Evolutionary conservation across 1,140 invertebrate species (phyloP).

Genomic region (Drosophila setifemur): DNA sequence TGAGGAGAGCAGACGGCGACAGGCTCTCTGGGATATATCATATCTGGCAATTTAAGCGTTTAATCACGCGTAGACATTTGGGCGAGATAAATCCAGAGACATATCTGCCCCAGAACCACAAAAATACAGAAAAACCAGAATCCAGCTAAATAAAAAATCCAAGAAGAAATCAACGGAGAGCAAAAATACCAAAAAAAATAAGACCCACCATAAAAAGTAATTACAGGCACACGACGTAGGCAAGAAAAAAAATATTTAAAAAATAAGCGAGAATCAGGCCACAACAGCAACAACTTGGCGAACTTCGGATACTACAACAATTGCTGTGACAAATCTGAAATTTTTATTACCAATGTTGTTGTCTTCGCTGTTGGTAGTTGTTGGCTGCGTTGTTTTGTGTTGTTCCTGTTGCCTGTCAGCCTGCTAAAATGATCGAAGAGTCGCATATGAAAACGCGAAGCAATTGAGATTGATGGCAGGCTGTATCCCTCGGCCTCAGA

Average conservation of each 20-base stretch:
- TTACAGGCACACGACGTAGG: slow-evolving; percentile 65
- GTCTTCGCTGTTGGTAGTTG: too few species aligned
- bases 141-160: slow-evolving; percentile 3
- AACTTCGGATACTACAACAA: slow-evolving; percentile 44
- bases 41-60: slow-evolving; percentile 76
- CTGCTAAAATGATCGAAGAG: slow-evolving; percentile 78
- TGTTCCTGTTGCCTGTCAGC: slow-evolving; percentile 63
- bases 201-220: slow-evolving; percentile 65
- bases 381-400: too few species aligned
- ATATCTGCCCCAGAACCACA: too few species aligned
- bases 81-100: slow-evolving; percentile 55
- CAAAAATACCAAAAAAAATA: slow-evolving; percentile 2
- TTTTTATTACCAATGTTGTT: slow-evolving; percentile 67
- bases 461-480: slow-evolving; percentile 78
- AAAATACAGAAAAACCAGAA: slow-evolving; percentile 12
- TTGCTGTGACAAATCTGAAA: slow-evolving; percentile 79
- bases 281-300: slow-evolving; percentile 34
- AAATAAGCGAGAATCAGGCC: slow-evolving; percentile 62
- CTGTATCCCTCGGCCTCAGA: slow-evolving; percentile 16
- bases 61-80: slow-evolving; percentile 77
- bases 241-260: slow-evolving; percentile 38
- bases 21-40: slow-evolving; percentile 53
- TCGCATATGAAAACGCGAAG: slow-evolving; percentile 79
- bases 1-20: slow-evolving; percentile 31
- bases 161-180: slow-evolving; percentile 13